A percentile compares a stretch with the other conserved stretches of the same genome.
phyloP scores from a whole-genome alignment of 2,113 vertebrate species.

The Atherinomorus stipes region DNA sequence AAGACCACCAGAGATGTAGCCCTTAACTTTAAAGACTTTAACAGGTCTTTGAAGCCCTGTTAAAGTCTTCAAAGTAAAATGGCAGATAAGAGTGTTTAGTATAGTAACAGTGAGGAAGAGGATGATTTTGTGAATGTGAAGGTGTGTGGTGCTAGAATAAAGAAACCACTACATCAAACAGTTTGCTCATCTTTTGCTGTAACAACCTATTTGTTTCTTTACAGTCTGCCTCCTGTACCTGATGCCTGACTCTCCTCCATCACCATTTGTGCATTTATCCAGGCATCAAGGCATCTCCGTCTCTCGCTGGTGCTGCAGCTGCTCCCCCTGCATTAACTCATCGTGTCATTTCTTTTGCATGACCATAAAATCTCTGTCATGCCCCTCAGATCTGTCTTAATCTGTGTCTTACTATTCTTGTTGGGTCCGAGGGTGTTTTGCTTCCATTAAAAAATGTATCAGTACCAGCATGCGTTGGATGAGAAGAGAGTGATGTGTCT shows the following conservation, averaged over 20 bases:
- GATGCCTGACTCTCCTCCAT: conserved; percentile 1
- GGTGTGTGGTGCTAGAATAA: neutral
- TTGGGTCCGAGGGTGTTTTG: neutral
- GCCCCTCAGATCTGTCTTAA: neutral
- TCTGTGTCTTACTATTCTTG: neutral
- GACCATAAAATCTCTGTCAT: neutral
- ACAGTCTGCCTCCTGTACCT: neutral
- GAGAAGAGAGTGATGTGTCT: neutral
- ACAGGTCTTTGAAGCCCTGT: neutral
- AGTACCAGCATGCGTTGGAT: neutral
- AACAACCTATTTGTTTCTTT: neutral
- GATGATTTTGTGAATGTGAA: neutral
- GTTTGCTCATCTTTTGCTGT: conserved; percentile 2
- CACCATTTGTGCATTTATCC: conserved; percentile 17
- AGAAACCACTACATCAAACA: neutral
- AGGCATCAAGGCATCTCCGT: neutral
- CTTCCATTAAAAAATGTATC: neutral
- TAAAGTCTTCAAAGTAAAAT: too few relatives aligned
- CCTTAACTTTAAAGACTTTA: neutral
- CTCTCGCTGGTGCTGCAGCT: conserved; percentile 13
- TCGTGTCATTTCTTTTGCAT: neutral
- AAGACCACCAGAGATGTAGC: too few relatives aligned
- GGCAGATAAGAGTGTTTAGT: neutral
- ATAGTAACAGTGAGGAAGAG: neutral
- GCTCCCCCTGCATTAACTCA: conserved; percentile 9